These are phyloP conservation scores for Camponotus pennsylvanicus DNA, from an alignment of 1,140 invertebrate species.

Conservation along the genomic window DNA sequence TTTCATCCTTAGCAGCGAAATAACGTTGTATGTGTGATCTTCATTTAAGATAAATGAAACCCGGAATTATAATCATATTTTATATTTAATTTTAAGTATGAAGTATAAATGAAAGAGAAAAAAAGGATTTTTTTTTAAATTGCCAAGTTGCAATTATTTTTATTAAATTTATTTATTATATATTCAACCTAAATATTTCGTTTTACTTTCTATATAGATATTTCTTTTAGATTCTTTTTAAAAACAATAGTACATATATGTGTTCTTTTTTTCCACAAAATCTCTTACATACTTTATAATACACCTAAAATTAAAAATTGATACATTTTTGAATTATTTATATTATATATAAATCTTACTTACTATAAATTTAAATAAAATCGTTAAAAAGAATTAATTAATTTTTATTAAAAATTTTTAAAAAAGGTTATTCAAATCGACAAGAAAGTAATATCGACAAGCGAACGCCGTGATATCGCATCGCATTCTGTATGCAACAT, in stretches of 20 bases:
- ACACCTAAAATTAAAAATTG: not conserved
- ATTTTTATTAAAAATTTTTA: not conserved
- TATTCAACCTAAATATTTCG: not conserved
- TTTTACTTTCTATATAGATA: not conserved
- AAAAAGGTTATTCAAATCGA: not conserved
- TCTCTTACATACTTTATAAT: not conserved
- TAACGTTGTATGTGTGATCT: conserved; percentile 26
- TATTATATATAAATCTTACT: not conserved
- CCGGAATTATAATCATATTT: not conserved
- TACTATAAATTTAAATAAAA: not conserved
- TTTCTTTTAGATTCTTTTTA: too few relatives aligned
- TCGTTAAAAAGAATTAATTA: not conserved
- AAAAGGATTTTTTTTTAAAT: not conserved
- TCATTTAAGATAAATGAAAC: conserved; percentile 18
- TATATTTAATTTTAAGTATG: not conserved
- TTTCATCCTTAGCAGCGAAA: conserved; percentile 9
- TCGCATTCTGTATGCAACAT: not conserved
- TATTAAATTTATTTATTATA: conserved; percentile 20
- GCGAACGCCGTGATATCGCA: not conserved
- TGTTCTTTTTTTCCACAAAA: not conserved
- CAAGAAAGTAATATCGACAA: not conserved
- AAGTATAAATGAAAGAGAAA: not conserved
- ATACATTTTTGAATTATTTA: not conserved
- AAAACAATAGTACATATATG: not conserved
- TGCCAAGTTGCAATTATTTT: conserved; percentile 3